Percentiles rank a stretch among this genome's conserved stretches.
Conservation (phyloP, 2,797 vertebrate genomes). For the Linurgus olivaceus region DNA sequence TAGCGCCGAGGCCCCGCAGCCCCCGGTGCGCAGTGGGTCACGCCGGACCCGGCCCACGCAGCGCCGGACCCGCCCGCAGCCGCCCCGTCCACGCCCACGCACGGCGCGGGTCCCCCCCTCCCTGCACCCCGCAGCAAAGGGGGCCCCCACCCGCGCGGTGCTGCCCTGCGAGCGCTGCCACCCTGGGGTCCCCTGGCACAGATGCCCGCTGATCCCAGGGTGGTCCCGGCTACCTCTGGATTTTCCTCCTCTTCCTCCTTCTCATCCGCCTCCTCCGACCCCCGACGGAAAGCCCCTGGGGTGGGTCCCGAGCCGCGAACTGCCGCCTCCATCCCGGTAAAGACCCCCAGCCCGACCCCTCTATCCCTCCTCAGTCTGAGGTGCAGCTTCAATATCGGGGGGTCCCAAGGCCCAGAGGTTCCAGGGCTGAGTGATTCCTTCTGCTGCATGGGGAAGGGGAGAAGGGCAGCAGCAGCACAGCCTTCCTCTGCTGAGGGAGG, state of each 20-base stretch:
- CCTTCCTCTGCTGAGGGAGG: not conserved
- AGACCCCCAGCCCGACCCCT: not conserved
- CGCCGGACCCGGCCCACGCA: not conserved
- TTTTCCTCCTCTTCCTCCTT: not conserved
- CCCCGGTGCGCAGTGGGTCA: not conserved
- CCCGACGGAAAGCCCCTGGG: not conserved
- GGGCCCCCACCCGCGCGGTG: not conserved
- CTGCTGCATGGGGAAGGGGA: not conserved
- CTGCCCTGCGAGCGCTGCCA: not conserved
- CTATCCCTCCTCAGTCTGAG: rapidly evolving
- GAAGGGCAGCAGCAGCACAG: not conserved
- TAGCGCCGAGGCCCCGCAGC: not conserved
- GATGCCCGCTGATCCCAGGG: rapidly evolving
- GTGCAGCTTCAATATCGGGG: rapidly evolving
- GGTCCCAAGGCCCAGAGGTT: too few species aligned
- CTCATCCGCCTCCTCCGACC: not conserved
- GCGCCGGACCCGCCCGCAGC: not conserved
- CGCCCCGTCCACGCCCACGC: not conserved
- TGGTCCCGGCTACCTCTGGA: not conserved
- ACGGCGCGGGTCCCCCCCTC: not conserved
- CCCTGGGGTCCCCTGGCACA: not conserved
- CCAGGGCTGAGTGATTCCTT: not conserved
- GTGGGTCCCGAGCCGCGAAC: not conserved
- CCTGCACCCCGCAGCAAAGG: not conserved
- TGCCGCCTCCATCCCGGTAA: not conserved